These are phyloP conservation scores for Petrolisthes manimaculis DNA, from an alignment of 2,888 invertebrate genomes.

Conservation along the genomic window DNA sequence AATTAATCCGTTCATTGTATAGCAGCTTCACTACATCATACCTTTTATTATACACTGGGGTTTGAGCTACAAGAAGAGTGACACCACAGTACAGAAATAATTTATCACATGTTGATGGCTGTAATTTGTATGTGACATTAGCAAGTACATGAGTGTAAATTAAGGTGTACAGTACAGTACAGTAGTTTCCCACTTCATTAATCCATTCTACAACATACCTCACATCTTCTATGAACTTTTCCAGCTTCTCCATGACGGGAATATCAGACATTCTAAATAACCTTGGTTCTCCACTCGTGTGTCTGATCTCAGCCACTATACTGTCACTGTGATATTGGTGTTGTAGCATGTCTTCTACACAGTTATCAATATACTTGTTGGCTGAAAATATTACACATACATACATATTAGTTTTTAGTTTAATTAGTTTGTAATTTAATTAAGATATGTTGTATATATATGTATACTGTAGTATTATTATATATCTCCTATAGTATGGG, in stretches of 20 bases:
- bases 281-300: conserved; percentile 68
- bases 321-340: conserved; percentile 80
- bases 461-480: too few species aligned
- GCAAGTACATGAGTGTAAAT: not conserved
- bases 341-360: conserved; percentile 84
- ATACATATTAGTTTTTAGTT: too few species aligned
- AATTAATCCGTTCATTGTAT: too few species aligned
- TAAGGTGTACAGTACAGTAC: not conserved
- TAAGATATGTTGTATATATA: too few species aligned
- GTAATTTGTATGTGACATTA: not conserved
- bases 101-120: too few species aligned
- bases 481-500: too few species aligned
- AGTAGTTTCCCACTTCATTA: not conserved
- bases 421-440: too few species aligned
- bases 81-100: too few species aligned
- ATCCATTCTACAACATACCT: conserved; percentile 78
- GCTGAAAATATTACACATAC: conserved; percentile 72
- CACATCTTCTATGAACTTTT: conserved; percentile 99
- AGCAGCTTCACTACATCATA: too few species aligned
- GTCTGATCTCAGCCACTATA: conserved; percentile 80
- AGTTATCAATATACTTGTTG: conserved; percentile 71
- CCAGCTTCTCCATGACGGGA: conserved; percentile 85
- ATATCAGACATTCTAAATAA: conserved; percentile 68
- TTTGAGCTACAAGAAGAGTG: too few species aligned
- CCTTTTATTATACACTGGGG: too few species aligned